Evolutionary conservation across 2,888 invertebrate species (phyloP).

Genomic region (Harmothoe impar): DNA sequence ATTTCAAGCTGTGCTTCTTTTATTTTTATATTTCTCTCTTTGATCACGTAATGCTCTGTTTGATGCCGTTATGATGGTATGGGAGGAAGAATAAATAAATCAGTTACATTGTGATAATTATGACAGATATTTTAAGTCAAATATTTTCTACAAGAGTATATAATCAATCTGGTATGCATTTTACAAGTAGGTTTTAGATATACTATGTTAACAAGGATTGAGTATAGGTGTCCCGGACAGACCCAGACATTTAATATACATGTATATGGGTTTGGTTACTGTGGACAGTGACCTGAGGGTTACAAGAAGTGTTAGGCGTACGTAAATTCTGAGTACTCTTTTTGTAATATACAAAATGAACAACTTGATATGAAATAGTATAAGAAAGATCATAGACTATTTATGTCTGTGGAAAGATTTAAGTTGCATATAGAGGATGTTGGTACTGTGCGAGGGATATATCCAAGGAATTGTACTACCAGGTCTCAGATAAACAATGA

Average conservation of each 20-base stretch:
- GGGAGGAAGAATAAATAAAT: neutral
- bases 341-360: neutral
- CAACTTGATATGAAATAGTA: neutral
- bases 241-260: no score
- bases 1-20: neutral
- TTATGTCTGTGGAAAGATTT: no score
- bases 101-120: constrained; percentile 42
- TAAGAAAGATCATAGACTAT: no score
- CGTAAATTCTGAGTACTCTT: neutral
- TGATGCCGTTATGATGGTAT: neutral
- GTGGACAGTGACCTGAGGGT: neutral
- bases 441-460: neutral
- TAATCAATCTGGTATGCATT: constrained; percentile 27
- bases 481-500: neutral
- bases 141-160: constrained; percentile 40
- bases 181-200: constrained; percentile 8
- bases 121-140: constrained; percentile 28
- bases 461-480: constrained; percentile 9
- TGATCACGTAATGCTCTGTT: neutral
- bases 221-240: no score
- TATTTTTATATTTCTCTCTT: neutral
- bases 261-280: neutral
- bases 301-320: neutral
- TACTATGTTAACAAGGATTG: neutral
- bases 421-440: constrained; percentile 17